Evolutionary conservation across 2,113 vertebrate species (phyloP), one percentile per base, ranked within the genome.

Genomic region (Lasiurus borealis): DNA sequence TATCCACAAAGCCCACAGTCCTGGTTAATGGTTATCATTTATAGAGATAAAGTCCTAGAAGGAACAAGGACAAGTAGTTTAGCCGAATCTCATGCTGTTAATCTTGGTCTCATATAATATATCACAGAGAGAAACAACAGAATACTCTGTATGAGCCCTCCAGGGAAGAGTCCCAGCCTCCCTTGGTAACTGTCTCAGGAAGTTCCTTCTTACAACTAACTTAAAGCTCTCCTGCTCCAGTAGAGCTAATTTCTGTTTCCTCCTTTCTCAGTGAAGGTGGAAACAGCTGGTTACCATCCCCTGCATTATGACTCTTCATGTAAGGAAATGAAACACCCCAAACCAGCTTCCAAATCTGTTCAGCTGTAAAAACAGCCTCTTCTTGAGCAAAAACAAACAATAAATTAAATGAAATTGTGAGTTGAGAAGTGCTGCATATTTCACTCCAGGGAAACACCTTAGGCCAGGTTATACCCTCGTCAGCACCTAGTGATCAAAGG

Each of bases 281-380:
- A 95, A 97, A 95, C 97, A 97, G 97, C 97, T 97, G 97, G 97
- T 91, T 88, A 81, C 96, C 94, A 94, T 96, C 96, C 82, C 91
- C 59, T 85, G 75, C 48, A 31, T 96, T 96, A 85, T 73, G 96
- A 95, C 94, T 96, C 96, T 97, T 97, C 93, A 93, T 77, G 29
- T 91, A 95, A 97, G 96, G 97, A 98, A 98, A 98, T 96, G 97
- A 98, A 98, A 98, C 97, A 97, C 97, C 96, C 97, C 71, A 93
- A 97, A 97, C 96, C 96, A 92, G 98, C 97, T 98, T 98, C 98
- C 97, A 98, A 96, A 97, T 97, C 97, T 98, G 94, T 85, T 98
- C 97, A 98, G 98, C 98, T 98, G 98, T 98, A 97, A 98, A 98
- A 98, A 98, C 97, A 98, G 98, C 96, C 97, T 97, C 97, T 98